Evolutionary conservation across 2,797 vertebrate genomes (phyloP).

Genomic region (Gambusia yucatana): DNA sequence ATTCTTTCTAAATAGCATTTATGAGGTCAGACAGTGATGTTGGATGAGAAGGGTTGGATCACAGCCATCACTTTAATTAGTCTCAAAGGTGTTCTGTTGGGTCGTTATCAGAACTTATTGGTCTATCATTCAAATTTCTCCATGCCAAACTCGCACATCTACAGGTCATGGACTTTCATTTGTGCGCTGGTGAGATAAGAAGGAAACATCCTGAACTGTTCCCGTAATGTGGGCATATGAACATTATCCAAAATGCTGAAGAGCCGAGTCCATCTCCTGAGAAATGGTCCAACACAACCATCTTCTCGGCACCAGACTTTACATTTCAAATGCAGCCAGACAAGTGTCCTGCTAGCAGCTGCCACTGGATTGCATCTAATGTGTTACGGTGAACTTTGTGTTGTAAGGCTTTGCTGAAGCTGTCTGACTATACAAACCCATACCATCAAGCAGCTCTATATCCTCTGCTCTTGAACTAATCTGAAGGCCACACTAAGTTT

Average conservation of each 20-base stretch:
- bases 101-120: not conserved
- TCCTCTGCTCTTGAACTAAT: not conserved
- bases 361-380: not conserved
- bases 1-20: not conserved
- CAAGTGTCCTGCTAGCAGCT: not conserved
- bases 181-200: not conserved
- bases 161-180: not conserved
- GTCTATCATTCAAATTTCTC: not conserved
- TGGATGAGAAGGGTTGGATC: not conserved
- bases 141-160: not conserved
- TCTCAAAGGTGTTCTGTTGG: not conserved
- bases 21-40: not conserved
- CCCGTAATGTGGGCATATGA: not conserved
- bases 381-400: not conserved
- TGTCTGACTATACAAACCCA: not conserved
- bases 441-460: not conserved
- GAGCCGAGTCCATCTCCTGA: not conserved
- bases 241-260: not conserved
- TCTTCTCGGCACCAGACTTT: not conserved
- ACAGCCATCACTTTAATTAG: not conserved
- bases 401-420: not conserved
- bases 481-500: not conserved
- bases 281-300: not conserved
- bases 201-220: not conserved
- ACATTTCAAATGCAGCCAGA: not conserved